Percentiles rank a stretch among this genome's conserved stretches.
Conservation (phyloP, 2,113 vertebrate genomes). For the Tringa solitaria region DNA sequence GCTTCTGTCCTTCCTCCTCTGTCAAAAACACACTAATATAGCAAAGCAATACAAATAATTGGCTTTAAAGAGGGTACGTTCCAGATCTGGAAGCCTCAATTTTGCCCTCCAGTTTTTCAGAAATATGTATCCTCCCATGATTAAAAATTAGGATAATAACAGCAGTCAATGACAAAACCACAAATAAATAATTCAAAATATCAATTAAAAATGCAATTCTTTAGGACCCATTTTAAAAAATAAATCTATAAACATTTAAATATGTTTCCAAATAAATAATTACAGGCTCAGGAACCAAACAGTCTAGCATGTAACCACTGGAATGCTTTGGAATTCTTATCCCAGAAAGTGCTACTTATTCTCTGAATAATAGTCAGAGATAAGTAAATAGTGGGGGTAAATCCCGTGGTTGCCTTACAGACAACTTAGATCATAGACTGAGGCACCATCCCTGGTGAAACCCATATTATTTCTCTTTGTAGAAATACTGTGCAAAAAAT, state of each 20-base stretch:
- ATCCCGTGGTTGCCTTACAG: neutral
- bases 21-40: neutral
- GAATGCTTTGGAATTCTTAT: neutral
- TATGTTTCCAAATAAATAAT: neutral
- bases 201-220: neutral
- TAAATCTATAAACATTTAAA: neutral
- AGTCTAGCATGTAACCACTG: neutral
- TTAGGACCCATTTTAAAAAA: neutral
- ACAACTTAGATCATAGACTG: neutral
- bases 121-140: neutral
- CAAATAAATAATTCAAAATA: neutral
- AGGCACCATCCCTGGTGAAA: neutral
- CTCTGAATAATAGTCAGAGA: neutral
- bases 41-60: neutral
- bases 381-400: neutral
- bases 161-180: neutral
- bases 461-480: neutral
- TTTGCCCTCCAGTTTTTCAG: neutral
- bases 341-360: neutral
- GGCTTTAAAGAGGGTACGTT: fast-evolving
- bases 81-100: neutral
- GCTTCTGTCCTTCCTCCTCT: neutral
- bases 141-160: neutral
- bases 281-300: neutral
- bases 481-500: neutral